Base-by-base conservation (phyloP, 2,797 vertebrate species). In the Hyperoplus immaculatus region DNA sequence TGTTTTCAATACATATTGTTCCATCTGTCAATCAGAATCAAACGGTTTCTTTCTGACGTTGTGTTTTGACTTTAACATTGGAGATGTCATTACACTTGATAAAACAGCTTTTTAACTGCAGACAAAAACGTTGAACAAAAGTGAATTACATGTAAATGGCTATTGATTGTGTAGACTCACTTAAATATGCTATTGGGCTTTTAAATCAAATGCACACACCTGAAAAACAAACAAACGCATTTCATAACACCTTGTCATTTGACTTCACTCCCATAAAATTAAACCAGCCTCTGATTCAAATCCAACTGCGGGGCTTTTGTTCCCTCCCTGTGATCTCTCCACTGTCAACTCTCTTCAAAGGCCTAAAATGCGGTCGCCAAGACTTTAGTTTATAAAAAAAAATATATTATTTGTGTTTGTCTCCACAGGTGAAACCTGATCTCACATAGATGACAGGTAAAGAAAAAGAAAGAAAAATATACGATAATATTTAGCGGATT, bases 151-250 rank as follows among this genome's bases (percentile, higher is more conserved):
- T 2, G 4, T 4, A 78, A 62, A 66, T 3, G 38, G 10, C 16
- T 38, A 51, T 14, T 73, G 46, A 78, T 41, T 71, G 14, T 76
- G 16, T 18, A 18, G 4, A 65, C 8, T 50, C 13, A 67, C 11
- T 54, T 45, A 56, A 57, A 55, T 3, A 59, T 6, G 29, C 21
- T 60, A 56, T 59, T 49, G 39, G 51, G 61, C 42, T 42, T 80
- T 73, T 16, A 66, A 75, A 75, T 41, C n/a, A 75, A 56, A 14
- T 54, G n/a, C 15, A 70, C 68, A 77, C 45, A 45, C 8, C 7
- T 49, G 12, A 75, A 55, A 46, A 29, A 15, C 15, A 39, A 15
- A 75, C 41, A 41, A 53, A n/a, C 12, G 45, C 13, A 43, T 69
- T 73, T 67, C 5, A 11, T 3, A 56, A 70, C 4, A 54, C 8